Evolutionary conservation across 2,113 vertebrate species (phyloP), one percentile per base, ranked within the genome.

Genomic region (Promerops cafer): DNA sequence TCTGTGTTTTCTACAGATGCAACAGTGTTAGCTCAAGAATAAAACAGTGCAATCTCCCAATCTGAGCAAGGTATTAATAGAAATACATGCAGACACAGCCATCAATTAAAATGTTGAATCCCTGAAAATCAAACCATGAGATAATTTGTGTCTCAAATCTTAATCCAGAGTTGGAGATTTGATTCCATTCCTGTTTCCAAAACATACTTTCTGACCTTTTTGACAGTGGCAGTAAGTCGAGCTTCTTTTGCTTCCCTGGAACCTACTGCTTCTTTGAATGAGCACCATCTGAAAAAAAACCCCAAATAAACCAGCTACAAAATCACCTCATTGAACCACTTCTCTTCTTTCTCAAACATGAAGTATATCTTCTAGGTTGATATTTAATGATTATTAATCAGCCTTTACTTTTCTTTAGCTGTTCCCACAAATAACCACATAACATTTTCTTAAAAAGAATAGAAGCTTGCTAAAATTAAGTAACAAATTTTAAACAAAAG

Each of bases 261-360:
- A 24, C 5, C 15, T 61, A 16, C 15, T 60, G 11, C 2, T 56
- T 77, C 82, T 47, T 61, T 24, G 37, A 66, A 18, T 8, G 6
- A 82, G 8, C 7, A 28, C 2, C 0, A 5, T 9, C 6, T 26
- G 10, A 1, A 22, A 20, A 20, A 44, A 74, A 39, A 26, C 0
- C 1, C 11, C 15, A 52, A 40, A 24, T 11, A 30, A 63, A 11
- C 2, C 30, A 63, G 6, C 56, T 56, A 20, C 10, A 44, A 76
- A 79, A 60, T 50, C 27, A 23, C 22, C 8, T 64, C 35, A 27
- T 19, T 40, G 52, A 89, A 60, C 6, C 64, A 40, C 35, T 53
- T 5, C 3, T 50, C 15, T 59, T 65, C 16, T 40, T 84, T 37
- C 37, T 64, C 49, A 74, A 30, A 66, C 3, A 45, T 23, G 1